phyloP scores from a whole-genome alignment of 2,888 invertebrate species.

The Lasioglossum zephyrum region DNA sequence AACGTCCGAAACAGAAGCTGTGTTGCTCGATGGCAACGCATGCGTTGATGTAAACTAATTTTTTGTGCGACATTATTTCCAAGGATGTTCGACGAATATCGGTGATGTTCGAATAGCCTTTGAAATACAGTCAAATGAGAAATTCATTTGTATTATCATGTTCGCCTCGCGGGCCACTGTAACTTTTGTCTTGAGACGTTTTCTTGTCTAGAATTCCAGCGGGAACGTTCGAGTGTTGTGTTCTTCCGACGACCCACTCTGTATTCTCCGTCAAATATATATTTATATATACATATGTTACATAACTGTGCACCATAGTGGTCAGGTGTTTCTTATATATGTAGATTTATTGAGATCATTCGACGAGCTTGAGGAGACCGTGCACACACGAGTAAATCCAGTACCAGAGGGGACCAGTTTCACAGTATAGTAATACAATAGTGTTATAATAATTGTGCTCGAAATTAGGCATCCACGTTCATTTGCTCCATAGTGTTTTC shows the following conservation, averaged over 20 bases:
- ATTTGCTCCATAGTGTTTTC: conserved; percentile 17
- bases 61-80: background rate
- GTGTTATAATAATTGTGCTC: conserved; percentile 78
- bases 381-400: conserved; percentile 63
- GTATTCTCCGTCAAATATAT: conserved; percentile 42
- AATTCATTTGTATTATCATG: background rate
- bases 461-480: conserved; percentile 81
- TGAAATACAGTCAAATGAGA: background rate
- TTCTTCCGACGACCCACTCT: background rate
- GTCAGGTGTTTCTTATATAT: conserved; percentile 59
- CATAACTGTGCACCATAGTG: conserved; percentile 71
- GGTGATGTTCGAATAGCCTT: background rate
- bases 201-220: background rate
- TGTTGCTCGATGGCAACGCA: background rate
- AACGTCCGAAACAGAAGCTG: background rate
- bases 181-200: background rate
- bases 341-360: conserved; percentile 47
- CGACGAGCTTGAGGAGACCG: conserved; percentile 54
- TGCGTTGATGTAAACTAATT: background rate
- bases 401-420: conserved; percentile 50
- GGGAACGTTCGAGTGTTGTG: background rate
- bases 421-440: conserved; percentile 34
- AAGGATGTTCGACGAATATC: background rate
- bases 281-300: conserved; percentile 58
- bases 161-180: background rate